A percentile compares a stretch with the other conserved stretches of the same genome.
These are phyloP conservation scores for Agriopis aurantiaria DNA, from an alignment of 2,888 invertebrate species.

Conservation along the genomic window DNA sequence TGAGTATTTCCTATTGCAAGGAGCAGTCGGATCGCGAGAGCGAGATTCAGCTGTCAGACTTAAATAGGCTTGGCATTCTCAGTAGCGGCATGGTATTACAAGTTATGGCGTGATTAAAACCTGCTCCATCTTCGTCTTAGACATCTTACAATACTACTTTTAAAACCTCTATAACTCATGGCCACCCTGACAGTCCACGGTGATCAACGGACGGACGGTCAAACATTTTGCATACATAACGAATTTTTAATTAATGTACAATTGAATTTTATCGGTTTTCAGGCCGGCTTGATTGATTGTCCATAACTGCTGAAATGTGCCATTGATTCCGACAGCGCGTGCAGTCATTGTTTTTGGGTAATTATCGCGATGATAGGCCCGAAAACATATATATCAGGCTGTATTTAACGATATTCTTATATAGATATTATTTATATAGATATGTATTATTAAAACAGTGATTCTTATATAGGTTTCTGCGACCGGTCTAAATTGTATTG, in stretches of 20 bases:
- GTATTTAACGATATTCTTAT: background rate
- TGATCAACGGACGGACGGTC: slow-evolving; percentile 52
- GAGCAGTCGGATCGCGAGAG: too few relatives aligned
- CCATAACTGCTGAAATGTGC: slow-evolving; percentile 10
- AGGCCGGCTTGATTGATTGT: slow-evolving; percentile 33
- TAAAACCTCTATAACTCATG: background rate
- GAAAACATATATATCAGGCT: background rate
- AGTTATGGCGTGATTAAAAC: too few relatives aligned
- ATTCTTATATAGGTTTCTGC: background rate
- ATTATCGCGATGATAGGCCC: background rate
- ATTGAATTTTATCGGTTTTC: slow-evolving; percentile 53
- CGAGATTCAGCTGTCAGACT: too few relatives aligned
- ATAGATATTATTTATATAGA: too few relatives aligned
- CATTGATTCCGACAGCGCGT: slow-evolving; percentile 7
- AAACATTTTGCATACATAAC: slow-evolving; percentile 52
- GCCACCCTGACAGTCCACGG: slow-evolving; percentile 31
- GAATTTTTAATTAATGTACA: slow-evolving; percentile 57
- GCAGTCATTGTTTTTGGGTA: background rate
- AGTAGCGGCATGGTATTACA: too few relatives aligned
- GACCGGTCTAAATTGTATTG: too few relatives aligned
- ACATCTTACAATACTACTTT: too few relatives aligned
- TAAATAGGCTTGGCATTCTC: too few relatives aligned
- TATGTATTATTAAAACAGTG: too few relatives aligned
- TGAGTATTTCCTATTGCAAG: too few relatives aligned
- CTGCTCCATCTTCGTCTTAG: too few relatives aligned